A percentile compares a stretch with the other conserved stretches of the same genome.
These are phyloP conservation scores for Dicyrtoma fusca DNA, from an alignment of 2,888 invertebrate genomes.

Conservation along the genomic window DNA sequence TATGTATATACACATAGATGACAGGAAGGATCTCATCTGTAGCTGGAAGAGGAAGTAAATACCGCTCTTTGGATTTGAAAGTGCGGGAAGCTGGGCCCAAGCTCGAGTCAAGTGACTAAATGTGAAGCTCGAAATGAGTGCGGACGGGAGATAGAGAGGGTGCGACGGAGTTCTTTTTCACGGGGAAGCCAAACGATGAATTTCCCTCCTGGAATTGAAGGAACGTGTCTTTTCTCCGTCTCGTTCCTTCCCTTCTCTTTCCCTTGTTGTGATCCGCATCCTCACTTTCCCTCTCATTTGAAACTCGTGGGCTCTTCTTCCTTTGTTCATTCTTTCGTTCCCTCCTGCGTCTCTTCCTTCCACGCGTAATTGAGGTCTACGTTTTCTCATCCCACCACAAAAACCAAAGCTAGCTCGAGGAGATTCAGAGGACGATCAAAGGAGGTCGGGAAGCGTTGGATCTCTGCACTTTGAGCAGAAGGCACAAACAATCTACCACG, in stretches of 20 bases:
- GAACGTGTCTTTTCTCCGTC: neutral
- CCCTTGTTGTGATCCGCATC: slow-evolving; percentile 17
- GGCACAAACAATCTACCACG: no score
- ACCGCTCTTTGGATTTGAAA: no score
- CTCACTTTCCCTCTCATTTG: slow-evolving; percentile 3
- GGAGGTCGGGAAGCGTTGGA: neutral
- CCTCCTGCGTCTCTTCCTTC: neutral
- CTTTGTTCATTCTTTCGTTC: neutral
- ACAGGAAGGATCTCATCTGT: no score
- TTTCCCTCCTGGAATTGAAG: neutral
- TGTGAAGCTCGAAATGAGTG: slow-evolving; percentile 45
- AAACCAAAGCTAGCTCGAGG: neutral
- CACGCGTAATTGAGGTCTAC: no score
- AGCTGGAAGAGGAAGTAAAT: no score
- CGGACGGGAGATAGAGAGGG: slow-evolving; percentile 50
- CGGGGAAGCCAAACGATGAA: neutral
- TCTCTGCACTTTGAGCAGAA: no score
- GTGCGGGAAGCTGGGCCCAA: neutral
- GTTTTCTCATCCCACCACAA: no score
- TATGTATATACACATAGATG: no score
- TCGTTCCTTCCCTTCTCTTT: neutral
- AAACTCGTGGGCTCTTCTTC: neutral
- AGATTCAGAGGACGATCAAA: neutral
- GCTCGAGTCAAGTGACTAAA: slow-evolving; percentile 6
- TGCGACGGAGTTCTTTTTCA: slow-evolving; percentile 45